Conservation (phyloP, 2,113 vertebrate genomes). For the Callocephalon fimbriatum region DNA sequence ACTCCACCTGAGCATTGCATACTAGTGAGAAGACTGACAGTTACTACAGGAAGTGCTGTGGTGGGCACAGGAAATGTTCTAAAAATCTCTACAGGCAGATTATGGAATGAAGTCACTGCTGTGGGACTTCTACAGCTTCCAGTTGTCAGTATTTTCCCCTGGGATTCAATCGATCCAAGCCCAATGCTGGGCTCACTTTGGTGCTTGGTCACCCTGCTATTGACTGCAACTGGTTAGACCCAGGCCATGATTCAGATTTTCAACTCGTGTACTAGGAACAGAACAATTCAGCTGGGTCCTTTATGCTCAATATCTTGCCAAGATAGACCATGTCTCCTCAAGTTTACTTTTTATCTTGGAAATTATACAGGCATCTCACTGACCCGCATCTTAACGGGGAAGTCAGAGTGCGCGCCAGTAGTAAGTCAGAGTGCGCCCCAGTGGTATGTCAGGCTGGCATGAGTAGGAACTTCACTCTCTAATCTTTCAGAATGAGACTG, state of each 20-base stretch:
- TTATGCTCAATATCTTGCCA: background rate
- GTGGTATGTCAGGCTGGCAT: background rate
- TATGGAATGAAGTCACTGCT: background rate
- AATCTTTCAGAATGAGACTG: background rate
- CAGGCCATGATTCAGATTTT: background rate
- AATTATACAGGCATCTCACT: background rate
- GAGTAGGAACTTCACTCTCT: background rate
- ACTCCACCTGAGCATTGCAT: background rate
- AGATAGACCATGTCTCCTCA: background rate
- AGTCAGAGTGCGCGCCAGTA: background rate
- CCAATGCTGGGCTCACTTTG: background rate
- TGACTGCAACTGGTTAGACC: background rate
- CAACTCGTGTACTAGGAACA: background rate
- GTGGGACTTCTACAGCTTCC: background rate
- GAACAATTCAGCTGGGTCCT: background rate
- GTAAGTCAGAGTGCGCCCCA: background rate
- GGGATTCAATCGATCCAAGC: background rate
- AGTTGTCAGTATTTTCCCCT: background rate
- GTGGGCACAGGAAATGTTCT: background rate
- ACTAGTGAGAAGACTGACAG: background rate
- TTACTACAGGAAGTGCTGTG: background rate
- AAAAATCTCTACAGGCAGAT: background rate
- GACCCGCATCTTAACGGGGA: background rate
- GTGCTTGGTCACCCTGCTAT: background rate
- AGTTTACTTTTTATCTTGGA: background rate